These are phyloP conservation scores for Astyanax mexicanus DNA, from an alignment of 2,797 vertebrate genomes.

Conservation along the genomic window DNA sequence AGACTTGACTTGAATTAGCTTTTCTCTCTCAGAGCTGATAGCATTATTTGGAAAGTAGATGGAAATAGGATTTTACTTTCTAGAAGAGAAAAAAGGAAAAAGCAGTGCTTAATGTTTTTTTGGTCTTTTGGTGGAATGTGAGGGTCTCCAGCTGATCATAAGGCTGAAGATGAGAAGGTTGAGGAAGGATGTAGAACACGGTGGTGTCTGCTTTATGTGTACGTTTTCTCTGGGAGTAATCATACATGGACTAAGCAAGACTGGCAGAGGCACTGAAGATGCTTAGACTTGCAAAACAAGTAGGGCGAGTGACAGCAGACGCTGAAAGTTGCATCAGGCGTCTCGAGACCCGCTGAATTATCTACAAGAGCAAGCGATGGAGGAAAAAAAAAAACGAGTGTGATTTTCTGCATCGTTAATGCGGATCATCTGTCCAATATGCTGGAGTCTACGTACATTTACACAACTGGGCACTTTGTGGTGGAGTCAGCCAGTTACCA, in stretches of 20 bases:
- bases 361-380: background rate
- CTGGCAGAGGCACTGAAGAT: background rate
- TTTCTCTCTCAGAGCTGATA: too few species aligned
- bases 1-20: too few species aligned
- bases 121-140: too few species aligned
- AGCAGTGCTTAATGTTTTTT: too few species aligned
- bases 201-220: background rate
- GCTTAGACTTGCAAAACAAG: conserved; percentile 3
- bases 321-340: background rate
- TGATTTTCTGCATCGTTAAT: conserved; percentile 25
- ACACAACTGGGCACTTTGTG: background rate
- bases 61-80: too few species aligned
- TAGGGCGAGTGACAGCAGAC: background rate
- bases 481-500: conserved; percentile 23
- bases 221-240: background rate
- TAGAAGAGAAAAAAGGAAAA: too few species aligned
- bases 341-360: conserved; percentile 7
- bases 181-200: too few species aligned
- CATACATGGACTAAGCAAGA: background rate
- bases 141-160: too few species aligned
- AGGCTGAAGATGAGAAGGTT: too few species aligned
- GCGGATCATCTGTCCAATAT: conserved; percentile 19
- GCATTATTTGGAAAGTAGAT: too few species aligned
- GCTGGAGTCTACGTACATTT: background rate
- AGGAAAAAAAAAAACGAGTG: background rate